Evolutionary conservation across 1,140 invertebrate genomes (phyloP).

Genomic region (Cydia strobilella): DNA sequence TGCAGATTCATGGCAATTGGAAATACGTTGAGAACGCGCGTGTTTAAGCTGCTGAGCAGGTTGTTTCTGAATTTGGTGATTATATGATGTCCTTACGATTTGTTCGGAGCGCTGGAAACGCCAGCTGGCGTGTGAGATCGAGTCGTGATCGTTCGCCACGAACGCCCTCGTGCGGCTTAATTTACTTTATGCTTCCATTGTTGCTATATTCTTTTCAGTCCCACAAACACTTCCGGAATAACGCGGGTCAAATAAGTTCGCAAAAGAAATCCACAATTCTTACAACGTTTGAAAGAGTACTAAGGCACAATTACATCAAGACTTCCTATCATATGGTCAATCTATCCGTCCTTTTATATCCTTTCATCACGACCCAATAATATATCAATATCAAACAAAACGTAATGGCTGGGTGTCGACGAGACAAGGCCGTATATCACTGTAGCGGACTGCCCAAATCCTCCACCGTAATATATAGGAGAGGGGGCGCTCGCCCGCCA

Average conservation of each 20-base stretch:
- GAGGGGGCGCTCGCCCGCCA: constrained; percentile 32
- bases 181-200: constrained; percentile 62
- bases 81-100: constrained; percentile 46
- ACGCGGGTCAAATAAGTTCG: constrained; percentile 24
- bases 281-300: background rate
- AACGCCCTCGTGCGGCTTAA: constrained; percentile 49
- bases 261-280: constrained; percentile 5
- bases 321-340: background rate
- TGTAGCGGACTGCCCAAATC: constrained; percentile 32
- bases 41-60: background rate
- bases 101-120: constrained; percentile 51
- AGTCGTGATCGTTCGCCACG: constrained; percentile 63
- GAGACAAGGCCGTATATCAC: constrained; percentile 32
- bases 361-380: constrained; percentile 31
- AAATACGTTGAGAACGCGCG: constrained; percentile 6
- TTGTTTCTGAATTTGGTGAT: constrained; percentile 7
- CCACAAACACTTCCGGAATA: constrained; percentile 26
- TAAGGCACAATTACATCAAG: constrained; percentile 11
- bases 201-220: constrained; percentile 45
- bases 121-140: constrained; percentile 56
- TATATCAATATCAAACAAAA: constrained; percentile 47
- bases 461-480: constrained; percentile 32
- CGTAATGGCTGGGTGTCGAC: constrained; percentile 43
- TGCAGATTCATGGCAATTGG: constrained; percentile 20
- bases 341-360: constrained; percentile 11